Percentiles rank a stretch among this genome's conserved stretches.
phyloP scores from a whole-genome alignment of 2,888 invertebrate species.

The Cosmia pyralina region DNA sequence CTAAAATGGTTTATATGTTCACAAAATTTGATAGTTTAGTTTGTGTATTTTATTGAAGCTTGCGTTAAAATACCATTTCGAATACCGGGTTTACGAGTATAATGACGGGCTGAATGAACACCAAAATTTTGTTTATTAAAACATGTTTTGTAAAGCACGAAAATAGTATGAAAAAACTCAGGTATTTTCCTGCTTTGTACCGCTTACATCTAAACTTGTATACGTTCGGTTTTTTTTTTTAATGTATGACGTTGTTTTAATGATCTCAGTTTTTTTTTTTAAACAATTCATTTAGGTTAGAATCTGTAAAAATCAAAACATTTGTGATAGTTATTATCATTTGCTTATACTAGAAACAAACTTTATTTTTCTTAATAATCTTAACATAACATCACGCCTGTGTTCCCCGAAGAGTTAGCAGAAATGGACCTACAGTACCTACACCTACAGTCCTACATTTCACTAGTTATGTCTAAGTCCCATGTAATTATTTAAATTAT shows the following conservation, averaged over 20 bases:
- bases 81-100: background rate
- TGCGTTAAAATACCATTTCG: slow-evolving; percentile 3
- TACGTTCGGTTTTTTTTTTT: background rate
- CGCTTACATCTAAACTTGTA: background rate
- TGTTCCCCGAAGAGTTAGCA: background rate
- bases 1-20: background rate
- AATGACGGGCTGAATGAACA: background rate
- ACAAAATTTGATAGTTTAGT: background rate
- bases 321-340: background rate
- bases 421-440: background rate
- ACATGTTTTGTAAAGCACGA: background rate
- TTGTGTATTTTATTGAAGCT: background rate
- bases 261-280: slow-evolving; percentile 10
- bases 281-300: background rate
- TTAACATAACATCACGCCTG: background rate
- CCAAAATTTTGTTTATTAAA: slow-evolving; percentile 10
- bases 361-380: background rate
- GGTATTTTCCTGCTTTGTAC: background rate
- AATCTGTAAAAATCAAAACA: background rate
- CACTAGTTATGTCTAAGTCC: background rate
- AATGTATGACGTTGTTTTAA: slow-evolving; percentile 2
- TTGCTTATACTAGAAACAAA: background rate
- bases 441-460: background rate
- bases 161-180: slow-evolving; percentile 1
- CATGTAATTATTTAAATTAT: background rate